phyloP scores from a whole-genome alignment of 1,140 invertebrate species.

The Drosophila pallidifrons region DNA sequence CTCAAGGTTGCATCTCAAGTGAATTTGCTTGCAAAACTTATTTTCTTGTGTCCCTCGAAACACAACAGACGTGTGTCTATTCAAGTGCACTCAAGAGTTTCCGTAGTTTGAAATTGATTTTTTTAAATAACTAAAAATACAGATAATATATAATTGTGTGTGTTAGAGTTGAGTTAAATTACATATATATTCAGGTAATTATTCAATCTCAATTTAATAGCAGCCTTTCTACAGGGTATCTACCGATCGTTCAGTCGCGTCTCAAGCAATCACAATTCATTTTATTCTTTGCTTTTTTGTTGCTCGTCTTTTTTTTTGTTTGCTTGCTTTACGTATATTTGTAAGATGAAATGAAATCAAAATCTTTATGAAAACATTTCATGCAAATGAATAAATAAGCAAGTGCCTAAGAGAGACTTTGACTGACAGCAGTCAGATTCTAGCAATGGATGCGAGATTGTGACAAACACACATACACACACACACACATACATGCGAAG shows the following conservation, averaged over 20 bases:
- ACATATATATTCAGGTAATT: too few species aligned
- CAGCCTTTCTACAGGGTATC: slow-evolving; percentile 4
- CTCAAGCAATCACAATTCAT: background rate
- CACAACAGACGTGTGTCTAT: background rate
- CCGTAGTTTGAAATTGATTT: too few species aligned
- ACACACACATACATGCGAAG: slow-evolving; percentile 6
- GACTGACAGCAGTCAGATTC: slow-evolving; percentile 33
- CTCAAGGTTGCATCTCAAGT: background rate
- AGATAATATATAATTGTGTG: too few species aligned
- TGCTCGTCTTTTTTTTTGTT: slow-evolving; percentile 1
- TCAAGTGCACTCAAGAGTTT: background rate
- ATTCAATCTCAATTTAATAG: too few species aligned
- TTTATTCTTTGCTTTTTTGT: background rate
- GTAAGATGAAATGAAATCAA: slow-evolving; percentile 66
- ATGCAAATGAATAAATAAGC: slow-evolving; percentile 80
- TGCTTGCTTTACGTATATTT: slow-evolving; percentile 16
- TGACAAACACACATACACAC: slow-evolving; percentile 1
- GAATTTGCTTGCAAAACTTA: background rate
- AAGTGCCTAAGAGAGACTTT: slow-evolving; percentile 53
- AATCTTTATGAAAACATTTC: slow-evolving; percentile 79
- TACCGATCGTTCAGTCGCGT: background rate
- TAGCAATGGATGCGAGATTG: background rate
- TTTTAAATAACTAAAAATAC: too few species aligned
- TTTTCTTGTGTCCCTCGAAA: background rate
- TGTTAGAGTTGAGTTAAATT: too few species aligned